phyloP scores from a whole-genome alignment of 2,888 invertebrate species.

The Cephus sareptanus region DNA sequence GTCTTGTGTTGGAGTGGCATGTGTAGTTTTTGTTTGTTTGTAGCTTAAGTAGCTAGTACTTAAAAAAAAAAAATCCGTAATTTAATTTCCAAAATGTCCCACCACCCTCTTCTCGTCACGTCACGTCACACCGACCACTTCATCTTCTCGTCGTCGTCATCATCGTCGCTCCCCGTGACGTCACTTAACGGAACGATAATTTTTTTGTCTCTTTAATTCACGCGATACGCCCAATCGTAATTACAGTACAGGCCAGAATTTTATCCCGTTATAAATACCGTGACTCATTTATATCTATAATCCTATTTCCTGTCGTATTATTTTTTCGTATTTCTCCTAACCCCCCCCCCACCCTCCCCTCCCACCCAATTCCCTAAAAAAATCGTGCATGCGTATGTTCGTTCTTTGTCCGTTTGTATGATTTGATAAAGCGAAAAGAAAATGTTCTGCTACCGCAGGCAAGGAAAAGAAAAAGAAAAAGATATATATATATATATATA shows the following conservation, averaged over 20 bases:
- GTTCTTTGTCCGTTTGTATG: constrained; percentile 33
- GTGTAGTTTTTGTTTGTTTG: constrained; percentile 42
- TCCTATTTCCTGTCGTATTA: neutral
- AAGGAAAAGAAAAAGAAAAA: constrained; percentile 8
- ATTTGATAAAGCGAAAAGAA: constrained; percentile 15
- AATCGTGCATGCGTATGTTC: constrained; percentile 46
- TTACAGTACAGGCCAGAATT: neutral
- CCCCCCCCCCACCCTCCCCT: constrained; percentile 2
- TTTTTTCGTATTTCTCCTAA: neutral
- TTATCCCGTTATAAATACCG: neutral
- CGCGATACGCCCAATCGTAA: constrained; percentile 27
- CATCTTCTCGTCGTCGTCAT: neutral
- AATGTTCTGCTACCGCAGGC: neutral
- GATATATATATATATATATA: too few relatives aligned
- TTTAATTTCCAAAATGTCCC: neutral
- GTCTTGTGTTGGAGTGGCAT: constrained; percentile 50
- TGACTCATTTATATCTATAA: neutral
- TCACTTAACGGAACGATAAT: neutral
- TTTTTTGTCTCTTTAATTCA: constrained; percentile 19
- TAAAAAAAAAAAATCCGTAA: constrained; percentile 20
- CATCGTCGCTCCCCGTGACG: neutral
- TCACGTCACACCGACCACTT: neutral
- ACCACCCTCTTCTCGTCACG: neutral
- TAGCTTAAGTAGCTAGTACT: constrained; percentile 52
- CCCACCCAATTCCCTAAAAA: constrained; percentile 13